Percentiles rank a stretch among this genome's conserved stretches.
phyloP scores from a whole-genome alignment of 2,888 invertebrate genomes.

The Peribatodes rhomboidaria region DNA sequence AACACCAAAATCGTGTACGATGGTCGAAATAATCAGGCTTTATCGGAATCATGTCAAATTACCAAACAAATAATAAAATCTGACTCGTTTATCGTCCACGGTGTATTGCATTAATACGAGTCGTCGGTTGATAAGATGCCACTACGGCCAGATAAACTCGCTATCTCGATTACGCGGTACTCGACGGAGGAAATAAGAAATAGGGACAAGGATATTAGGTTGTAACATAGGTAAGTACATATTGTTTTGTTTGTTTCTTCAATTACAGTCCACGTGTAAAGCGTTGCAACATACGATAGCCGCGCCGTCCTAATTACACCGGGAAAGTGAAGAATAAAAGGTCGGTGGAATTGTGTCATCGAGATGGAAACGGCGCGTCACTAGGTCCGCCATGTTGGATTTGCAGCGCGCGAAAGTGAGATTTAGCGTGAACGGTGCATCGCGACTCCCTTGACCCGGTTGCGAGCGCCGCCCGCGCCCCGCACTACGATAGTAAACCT shows the following conservation, averaged over 20 bases:
- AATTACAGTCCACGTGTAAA: constrained; percentile 76
- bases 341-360: constrained; percentile 65
- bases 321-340: constrained; percentile 44
- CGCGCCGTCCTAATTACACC: constrained; percentile 49
- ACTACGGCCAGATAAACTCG: constrained; percentile 69
- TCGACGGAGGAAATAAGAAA: constrained; percentile 80
- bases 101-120: constrained; percentile 73
- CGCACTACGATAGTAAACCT: constrained; percentile 74
- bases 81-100: constrained; percentile 62
- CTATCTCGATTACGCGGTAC: constrained; percentile 78
- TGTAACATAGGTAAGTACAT: constrained; percentile 50
- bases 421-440: constrained; percentile 85
- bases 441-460: constrained; percentile 85
- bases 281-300: constrained; percentile 66
- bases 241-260: constrained; percentile 75
- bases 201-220: constrained; percentile 81
- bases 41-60: constrained; percentile 62
- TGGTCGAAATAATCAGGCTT: constrained; percentile 37
- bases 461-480: constrained; percentile 58
- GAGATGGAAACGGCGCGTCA: constrained; percentile 75
- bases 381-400: constrained; percentile 78
- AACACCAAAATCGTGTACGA: constrained; percentile 15
- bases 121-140: constrained; percentile 72
- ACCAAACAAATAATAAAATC: constrained; percentile 65
- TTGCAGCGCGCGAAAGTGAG: constrained; percentile 86